Base-by-base conservation (phyloP, 2,888 invertebrate species). In the Ecdyonurus torrentis region DNA sequence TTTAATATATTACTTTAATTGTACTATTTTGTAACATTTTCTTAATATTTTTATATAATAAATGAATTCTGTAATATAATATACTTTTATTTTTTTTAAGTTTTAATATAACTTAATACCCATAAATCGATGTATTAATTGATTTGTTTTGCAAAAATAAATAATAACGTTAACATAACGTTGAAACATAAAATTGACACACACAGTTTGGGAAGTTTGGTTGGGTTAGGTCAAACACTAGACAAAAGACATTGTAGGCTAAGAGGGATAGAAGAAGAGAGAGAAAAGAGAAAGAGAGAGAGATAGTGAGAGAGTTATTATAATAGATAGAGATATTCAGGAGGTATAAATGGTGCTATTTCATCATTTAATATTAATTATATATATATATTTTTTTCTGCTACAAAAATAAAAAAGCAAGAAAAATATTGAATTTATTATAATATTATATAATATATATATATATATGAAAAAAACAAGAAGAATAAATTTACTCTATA, bases 191-290 rank as follows among this genome's bases (percentile, higher is more conserved):
- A 55, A 61, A 59, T 61, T 55, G 55, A 55, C 55, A 55, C 55
- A 22, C 55, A 55, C 55, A 55, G n/a, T 20, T 55, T 55, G 60
- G 63, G 63, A 52, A 58, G 61, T 58, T 61, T 58, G 37, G 50
- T 58, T 10, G 60, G 62, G 60, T 55, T 24, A 59, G 88, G 86
- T 85, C 83, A 79, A 84, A 86, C 86, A 86, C 86, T 86, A 88
- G 88, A 89, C 88, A 87, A 88, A 86, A 89, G 89, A 89, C 89
- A 89, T 77, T 53, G 61, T 23, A 58, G n/a, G n/a, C n/a, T n/a
- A n/a, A n/a, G n/a, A n/a, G n/a, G n/a, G n/a, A n/a, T n/a, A n/a
- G n/a, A n/a, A n/a, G n/a, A n/a, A n/a, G n/a, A n/a, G n/a, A n/a
- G n/a, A n/a, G n/a, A n/a, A n/a, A n/a, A n/a, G n/a, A n/a, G n/a